Base-by-base conservation (phyloP, 2,888 invertebrate genomes). In the Limnephilus rhombicus region DNA sequence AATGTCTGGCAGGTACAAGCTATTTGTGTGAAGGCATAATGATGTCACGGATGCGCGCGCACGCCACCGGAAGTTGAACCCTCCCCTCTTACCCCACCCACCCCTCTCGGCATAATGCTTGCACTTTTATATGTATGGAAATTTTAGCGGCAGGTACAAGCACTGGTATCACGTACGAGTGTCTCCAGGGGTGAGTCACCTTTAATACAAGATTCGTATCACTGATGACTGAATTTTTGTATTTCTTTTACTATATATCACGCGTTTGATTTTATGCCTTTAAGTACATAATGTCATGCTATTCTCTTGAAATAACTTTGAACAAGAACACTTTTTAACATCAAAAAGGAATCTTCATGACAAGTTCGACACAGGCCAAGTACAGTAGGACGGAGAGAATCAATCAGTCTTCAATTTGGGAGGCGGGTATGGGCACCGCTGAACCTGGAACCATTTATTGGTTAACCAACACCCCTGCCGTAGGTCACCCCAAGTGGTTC, bases 41-140 rank as follows among this genome's bases (percentile, higher is more conserved):
- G 86, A 29, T 31, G 86, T 87, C 86, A 87, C 86, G 86, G 86
- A 87, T 87, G 86, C 86, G 86, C 86, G 86, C 86, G 45, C 86
- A 53, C 86, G 49, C 86, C 86, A 45, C 86, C 86, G 49, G 86
- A 45, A 45, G 86, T 45, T 31, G 29, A 11, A 29, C 49, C 86
- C 53, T n/a, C 49, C n/a, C 45, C 49, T n/a, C 86, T 15, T 15
- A 3, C 86, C n/a, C 45, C 86, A 7, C n/a, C 49, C 31, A 5
- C 41, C 29, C 41, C 41, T 12, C 83, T 11, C 37, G 83, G 83
- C 37, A 83, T 83, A 37, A 83, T 37, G 41, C 41, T 41, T 15
- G 24, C 37, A 83, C 12, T 83, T 83, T 37, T 83, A 68, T 68
- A 68, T 68, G 24, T 68, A 68, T 68, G 68, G 68, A 68, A 68